A percentile compares a stretch with the other conserved stretches of the same genome.
Conservation (phyloP, 2,888 invertebrate species). For the Neoaliturus tenellus region DNA sequence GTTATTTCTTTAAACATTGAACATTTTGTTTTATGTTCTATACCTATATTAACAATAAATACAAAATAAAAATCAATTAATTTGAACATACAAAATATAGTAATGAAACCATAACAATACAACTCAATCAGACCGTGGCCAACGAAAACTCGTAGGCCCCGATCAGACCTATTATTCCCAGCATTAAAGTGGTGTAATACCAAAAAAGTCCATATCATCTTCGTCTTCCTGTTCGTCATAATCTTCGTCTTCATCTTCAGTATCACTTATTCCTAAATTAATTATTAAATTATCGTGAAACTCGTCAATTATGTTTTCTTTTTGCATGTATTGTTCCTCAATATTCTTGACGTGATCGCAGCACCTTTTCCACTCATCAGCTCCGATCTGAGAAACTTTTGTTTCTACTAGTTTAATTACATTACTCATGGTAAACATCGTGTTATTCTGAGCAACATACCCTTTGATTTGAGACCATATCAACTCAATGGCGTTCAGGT, state of each 20-base stretch:
- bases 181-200: no score
- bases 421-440: background rate
- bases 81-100: no score
- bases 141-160: no score
- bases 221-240: background rate
- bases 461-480: background rate
- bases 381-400: conserved; percentile 16
- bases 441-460: background rate
- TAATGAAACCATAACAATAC: no score
- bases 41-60: no score
- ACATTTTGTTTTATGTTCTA: no score
- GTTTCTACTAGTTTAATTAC: background rate
- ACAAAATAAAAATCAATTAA: no score
- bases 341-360: background rate
- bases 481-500: conserved; percentile 20
- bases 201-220: background rate
- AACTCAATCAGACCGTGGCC: no score
- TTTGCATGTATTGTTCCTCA: background rate
- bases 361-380: background rate
- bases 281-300: background rate
- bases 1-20: no score
- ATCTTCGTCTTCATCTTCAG: background rate
- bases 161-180: no score
- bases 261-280: background rate
- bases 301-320: background rate